A percentile compares a stretch with the other conserved stretches of the same genome.
Conservation (phyloP, 2,888 invertebrate genomes). For the Xiphydria camelus region DNA sequence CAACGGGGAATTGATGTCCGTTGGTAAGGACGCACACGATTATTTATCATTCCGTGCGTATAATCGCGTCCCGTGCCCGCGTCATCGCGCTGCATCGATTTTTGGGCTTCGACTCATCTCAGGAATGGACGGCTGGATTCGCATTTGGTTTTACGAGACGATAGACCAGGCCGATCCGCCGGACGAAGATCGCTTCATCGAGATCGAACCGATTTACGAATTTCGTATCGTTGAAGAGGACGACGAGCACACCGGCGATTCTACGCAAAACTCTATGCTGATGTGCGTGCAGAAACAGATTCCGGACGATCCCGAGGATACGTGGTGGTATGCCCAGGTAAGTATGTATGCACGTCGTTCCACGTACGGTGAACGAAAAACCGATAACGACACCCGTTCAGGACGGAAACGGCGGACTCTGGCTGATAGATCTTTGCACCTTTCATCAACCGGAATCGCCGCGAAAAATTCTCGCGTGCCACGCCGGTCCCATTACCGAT, state of each 20-base stretch:
- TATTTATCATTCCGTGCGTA: background rate
- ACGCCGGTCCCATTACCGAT: conserved; percentile 75
- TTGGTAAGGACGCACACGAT: conserved; percentile 54
- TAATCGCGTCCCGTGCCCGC: too few species aligned
- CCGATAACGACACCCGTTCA: conserved; percentile 44
- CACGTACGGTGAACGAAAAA: background rate
- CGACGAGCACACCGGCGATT: conserved; percentile 32
- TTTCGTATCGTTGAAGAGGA: conserved; percentile 63
- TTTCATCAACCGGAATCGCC: conserved; percentile 48
- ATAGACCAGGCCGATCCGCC: conserved; percentile 86
- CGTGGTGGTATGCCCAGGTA: conserved; percentile 79
- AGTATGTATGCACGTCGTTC: conserved; percentile 35
- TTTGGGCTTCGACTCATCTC: too few species aligned
- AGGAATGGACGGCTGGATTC: conserved; percentile 76
- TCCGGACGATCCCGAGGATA: conserved; percentile 48
- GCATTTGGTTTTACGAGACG: conserved; percentile 89
- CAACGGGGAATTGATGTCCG: conserved; percentile 62
- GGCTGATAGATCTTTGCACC: conserved; percentile 71
- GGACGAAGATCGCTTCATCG: conserved; percentile 77
- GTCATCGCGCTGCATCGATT: too few species aligned
- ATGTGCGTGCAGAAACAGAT: conserved; percentile 62
- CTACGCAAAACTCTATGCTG: conserved; percentile 48
- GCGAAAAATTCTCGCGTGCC: conserved; percentile 65
- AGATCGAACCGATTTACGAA: conserved; percentile 86
- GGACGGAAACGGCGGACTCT: conserved; percentile 86